Conservation (phyloP, 2,888 invertebrate genomes). For the Abrostola triplasia region DNA sequence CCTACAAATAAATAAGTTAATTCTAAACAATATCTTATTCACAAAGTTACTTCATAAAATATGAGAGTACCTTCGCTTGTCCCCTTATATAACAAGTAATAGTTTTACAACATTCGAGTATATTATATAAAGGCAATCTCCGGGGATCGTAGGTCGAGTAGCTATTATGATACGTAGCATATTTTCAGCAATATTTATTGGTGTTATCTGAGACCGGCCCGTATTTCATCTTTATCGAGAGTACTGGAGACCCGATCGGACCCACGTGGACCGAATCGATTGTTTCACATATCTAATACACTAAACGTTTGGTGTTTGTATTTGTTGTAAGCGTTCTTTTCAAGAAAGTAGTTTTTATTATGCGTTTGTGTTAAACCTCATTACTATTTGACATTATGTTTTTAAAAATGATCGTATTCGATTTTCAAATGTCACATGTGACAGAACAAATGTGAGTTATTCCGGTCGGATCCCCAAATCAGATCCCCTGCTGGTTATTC, state of each 20-base stretch:
- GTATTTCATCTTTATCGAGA: slow-evolving; percentile 73
- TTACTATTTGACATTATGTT: no score
- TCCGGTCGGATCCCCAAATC: no score
- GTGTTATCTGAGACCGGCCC: slow-evolving; percentile 68
- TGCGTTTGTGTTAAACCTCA: no score
- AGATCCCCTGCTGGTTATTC: no score
- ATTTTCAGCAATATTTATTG: slow-evolving; percentile 73
- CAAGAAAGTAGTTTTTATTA: slow-evolving; percentile 1
- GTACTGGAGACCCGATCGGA: slow-evolving; percentile 60
- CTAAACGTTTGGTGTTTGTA: slow-evolving; percentile 19
- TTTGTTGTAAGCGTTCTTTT: no score
- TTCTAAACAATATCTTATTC: slow-evolving; percentile 43
- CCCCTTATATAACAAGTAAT: slow-evolving; percentile 34
- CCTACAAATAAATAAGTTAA: slow-evolving; percentile 5
- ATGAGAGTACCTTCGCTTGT: slow-evolving; percentile 13
- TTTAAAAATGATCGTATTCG: no score
- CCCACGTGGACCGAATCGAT: slow-evolving; percentile 58
- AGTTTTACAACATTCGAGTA: slow-evolving; percentile 52
- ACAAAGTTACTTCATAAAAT: slow-evolving; percentile 36
- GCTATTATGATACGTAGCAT: slow-evolving; percentile 61
- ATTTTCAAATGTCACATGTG: no score
- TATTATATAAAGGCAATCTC: slow-evolving; percentile 57
- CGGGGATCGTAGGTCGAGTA: slow-evolving; percentile 55
- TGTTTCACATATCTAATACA: slow-evolving; percentile 34
- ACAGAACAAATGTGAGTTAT: no score